Percentiles rank a stretch among this genome's conserved stretches.
phyloP scores from a whole-genome alignment of 2,888 invertebrate genomes.

The Dryomyza anilis region DNA sequence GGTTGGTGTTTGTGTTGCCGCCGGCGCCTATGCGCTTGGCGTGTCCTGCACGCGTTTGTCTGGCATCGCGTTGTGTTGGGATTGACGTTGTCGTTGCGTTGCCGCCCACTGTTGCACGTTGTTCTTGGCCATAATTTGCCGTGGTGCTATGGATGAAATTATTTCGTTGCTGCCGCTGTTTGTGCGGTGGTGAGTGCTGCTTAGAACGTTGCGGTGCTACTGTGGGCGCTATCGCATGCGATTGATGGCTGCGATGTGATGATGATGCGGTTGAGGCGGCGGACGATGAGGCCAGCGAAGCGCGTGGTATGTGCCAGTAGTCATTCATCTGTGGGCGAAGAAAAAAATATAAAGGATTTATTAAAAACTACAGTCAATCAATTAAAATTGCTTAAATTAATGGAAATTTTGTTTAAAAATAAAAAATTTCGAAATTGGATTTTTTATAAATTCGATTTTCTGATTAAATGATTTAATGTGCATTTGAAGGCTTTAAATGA shows the following conservation, averaged over 20 bases:
- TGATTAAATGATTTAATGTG: too few species aligned
- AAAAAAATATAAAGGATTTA: too few species aligned
- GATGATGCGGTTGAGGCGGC: conserved; percentile 52
- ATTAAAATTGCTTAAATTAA: too few species aligned
- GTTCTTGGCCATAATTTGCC: too few species aligned
- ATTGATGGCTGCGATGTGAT: conserved; percentile 50
- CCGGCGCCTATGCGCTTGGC: too few species aligned
- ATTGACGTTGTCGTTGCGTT: not conserved
- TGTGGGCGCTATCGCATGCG: conserved; percentile 51
- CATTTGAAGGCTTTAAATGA: too few species aligned
- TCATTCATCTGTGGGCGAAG: conserved; percentile 56
- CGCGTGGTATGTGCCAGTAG: conserved; percentile 83
- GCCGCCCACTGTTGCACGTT: conserved; percentile 6
- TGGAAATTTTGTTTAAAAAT: too few species aligned
- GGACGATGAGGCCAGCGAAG: conserved; percentile 67
- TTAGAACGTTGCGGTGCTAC: conserved; percentile 30
- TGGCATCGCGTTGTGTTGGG: not conserved
- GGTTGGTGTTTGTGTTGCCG: conserved; percentile 17
- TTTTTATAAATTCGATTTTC: too few species aligned
- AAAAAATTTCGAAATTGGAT: too few species aligned
- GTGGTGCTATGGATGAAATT: too few species aligned
- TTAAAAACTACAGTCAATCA: too few species aligned
- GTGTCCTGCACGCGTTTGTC: conserved; percentile 24
- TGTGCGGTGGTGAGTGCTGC: conserved; percentile 21
- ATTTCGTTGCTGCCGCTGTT: conserved; percentile 2